A percentile compares a stretch with the other conserved stretches of the same genome.
phyloP scores from a whole-genome alignment of 2,888 invertebrate species.

The Lepidocyrtinus sp. region DNA sequence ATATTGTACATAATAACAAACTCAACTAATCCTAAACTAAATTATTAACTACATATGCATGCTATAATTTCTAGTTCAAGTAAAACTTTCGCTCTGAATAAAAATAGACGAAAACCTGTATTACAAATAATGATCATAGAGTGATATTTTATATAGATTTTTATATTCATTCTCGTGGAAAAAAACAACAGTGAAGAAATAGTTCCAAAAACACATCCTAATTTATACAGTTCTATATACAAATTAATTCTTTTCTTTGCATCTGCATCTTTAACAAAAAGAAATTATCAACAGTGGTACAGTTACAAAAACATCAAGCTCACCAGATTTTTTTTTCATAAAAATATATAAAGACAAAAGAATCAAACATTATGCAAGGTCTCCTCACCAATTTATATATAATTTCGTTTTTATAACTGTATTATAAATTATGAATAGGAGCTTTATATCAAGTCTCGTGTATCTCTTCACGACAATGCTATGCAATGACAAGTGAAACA shows the following conservation, averaged over 20 bases:
- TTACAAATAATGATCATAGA: neutral
- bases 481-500: neutral
- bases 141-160: no score
- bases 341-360: conserved; percentile 32
- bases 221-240: no score
- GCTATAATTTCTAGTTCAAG: no score
- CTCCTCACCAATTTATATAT: neutral
- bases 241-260: no score
- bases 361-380: neutral
- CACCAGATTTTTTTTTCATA: conserved; percentile 46
- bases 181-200: neutral
- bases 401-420: no score
- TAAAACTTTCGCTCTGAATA: neutral
- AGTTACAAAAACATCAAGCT: conserved; percentile 56
- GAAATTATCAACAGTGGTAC: conserved; percentile 22
- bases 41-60: neutral
- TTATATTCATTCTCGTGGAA: no score
- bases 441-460: no score
- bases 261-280: no score
- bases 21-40: neutral
- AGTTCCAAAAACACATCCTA: neutral
- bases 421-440: no score
- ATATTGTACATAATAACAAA: neutral
- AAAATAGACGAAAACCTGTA: neutral
- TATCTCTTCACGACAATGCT: no score